phyloP scores from a whole-genome alignment of 2,797 vertebrate species.

The Chelmon rostratus region DNA sequence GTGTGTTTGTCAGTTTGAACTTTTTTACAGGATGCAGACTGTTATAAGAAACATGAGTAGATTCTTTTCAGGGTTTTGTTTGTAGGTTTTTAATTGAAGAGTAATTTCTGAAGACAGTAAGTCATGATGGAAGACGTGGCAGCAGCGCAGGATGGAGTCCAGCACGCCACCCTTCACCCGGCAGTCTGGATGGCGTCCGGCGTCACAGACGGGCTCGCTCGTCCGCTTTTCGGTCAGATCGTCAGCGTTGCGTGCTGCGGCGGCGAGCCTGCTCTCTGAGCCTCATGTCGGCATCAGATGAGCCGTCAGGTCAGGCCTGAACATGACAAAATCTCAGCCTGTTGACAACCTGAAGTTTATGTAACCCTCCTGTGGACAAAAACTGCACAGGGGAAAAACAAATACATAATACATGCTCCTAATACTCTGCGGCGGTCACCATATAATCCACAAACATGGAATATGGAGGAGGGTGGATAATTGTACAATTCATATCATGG shows the following conservation, averaged over 20 bases:
- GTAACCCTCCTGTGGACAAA: conserved; percentile 48
- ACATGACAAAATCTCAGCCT: conserved; percentile 17
- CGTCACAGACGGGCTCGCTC: neutral
- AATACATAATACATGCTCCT: conserved; percentile 58
- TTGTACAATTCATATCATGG: conserved; percentile 62
- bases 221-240: neutral
- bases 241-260: neutral
- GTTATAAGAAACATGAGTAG: no score
- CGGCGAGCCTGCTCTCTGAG: neutral
- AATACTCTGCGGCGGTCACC: conserved; percentile 47
- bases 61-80: no score
- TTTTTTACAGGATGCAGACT: no score
- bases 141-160: neutral
- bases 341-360: conserved; percentile 56
- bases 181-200: conserved; percentile 1
- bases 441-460: conserved; percentile 75
- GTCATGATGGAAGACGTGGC: neutral
- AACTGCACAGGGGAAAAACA: conserved; percentile 41
- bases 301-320: conserved; percentile 24
- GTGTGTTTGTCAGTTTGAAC: no score
- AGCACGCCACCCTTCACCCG: neutral
- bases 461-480: conserved; percentile 37
- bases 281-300: conserved; percentile 31
- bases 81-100: no score
- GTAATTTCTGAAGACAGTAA: neutral